Evolutionary conservation across 2,797 vertebrate species (phyloP).

Genomic region (Graptemys geographica): DNA sequence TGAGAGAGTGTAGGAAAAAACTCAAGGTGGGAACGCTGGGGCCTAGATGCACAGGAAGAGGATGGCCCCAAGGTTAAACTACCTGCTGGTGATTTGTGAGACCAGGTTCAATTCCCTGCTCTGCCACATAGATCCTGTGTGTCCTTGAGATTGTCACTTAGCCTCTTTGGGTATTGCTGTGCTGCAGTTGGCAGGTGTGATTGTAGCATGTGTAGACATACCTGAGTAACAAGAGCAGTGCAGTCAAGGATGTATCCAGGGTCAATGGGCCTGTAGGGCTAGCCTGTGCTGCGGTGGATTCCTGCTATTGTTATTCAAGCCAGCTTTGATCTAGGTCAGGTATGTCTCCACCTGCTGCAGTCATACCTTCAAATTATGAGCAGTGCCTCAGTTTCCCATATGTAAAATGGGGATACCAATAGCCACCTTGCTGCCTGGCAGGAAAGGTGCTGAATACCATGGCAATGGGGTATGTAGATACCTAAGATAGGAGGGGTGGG

Average conservation of each 20-base stretch:
- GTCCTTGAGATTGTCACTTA: neutral
- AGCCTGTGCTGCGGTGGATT: neutral
- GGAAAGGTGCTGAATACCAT: neutral
- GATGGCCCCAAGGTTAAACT: neutral
- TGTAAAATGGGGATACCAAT: neutral
- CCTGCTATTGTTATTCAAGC: neutral
- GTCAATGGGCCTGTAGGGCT: neutral
- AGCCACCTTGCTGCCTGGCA: neutral
- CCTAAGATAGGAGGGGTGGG: neutral
- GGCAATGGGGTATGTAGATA: accelerated
- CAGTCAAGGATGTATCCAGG: neutral
- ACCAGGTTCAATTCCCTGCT: neutral
- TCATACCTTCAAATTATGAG: neutral
- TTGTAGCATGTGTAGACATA: neutral
- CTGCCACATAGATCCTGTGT: neutral
- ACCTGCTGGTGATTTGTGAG: neutral
- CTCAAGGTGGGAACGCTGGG: neutral
- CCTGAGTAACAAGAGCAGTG: neutral
- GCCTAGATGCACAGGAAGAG: neutral
- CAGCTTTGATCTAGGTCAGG: neutral
- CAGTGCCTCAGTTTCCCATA: accelerated
- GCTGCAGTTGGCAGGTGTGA: neutral
- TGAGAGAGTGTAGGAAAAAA: neutral
- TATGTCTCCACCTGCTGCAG: neutral
- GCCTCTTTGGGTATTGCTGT: neutral